Evolutionary conservation across 2,797 vertebrate species (phyloP), one percentile per base, ranked within the genome.

Genomic region (Etheostoma nigrum): DNA sequence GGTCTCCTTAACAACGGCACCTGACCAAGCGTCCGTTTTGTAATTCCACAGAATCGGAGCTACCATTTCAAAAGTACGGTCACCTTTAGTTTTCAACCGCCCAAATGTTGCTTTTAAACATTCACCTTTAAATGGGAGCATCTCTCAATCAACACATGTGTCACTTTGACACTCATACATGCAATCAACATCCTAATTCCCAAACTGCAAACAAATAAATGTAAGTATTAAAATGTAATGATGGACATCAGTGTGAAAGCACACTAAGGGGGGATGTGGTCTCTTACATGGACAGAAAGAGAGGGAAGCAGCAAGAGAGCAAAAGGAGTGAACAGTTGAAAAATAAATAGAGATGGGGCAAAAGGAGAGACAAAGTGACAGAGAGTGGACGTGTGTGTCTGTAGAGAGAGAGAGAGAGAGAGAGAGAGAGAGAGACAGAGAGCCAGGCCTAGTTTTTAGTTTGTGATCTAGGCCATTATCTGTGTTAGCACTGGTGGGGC

Each of bases 401-500:
- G 75, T 74, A 57, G 89, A 77, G 83, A 88, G 89, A 89, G 90
- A 91, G 59, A 25, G 49, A 64, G 63, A 54, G 72, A 67, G 64
- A 74, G 89, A 77, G 83, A 88, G 89, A 89, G 89, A 90, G 55
- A 54, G 69, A 67, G 64, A 74, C 76, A 47, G 79, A 82, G 85
- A 78, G 84, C 52, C 85, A 93, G 94, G 91, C 95, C 95, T 95
- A 95, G 92, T 95, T 96, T 44, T 93, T 86, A 90, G 92, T 92
- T 88, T 94, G 91, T 95, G 93, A 96, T 95, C 94, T 95, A 95
- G 95, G 95, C 94, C 95, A 95, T 95, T 96, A 96, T 96, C 92
- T 95, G 94, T 95, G 94, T 94, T 96, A 95, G 91, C 90, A 94
- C 94, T 95, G 94, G 89, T 95, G 95, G 95, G 95, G 94, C 93